These are phyloP conservation scores for Trachelus troglodyta DNA, from an alignment of 2,888 invertebrate genomes.

Conservation along the genomic window DNA sequence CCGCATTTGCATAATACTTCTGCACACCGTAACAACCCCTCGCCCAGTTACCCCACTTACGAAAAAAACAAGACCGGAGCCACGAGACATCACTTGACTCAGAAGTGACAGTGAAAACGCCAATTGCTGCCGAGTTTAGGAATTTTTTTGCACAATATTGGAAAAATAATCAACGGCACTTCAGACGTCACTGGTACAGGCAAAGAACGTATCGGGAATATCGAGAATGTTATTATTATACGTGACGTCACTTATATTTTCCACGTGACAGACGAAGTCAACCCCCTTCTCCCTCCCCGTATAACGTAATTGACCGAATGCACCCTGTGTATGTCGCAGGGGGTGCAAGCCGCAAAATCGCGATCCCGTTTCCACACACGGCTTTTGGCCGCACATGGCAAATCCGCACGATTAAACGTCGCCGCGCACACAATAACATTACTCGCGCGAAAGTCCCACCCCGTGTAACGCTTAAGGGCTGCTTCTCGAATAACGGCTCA, in stretches of 20 bases:
- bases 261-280: background rate
- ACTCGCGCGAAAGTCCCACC: constrained; percentile 13
- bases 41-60: constrained; percentile 5
- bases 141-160: background rate
- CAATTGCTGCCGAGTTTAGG: background rate
- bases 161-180: too few species aligned
- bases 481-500: constrained; percentile 56
- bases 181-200: too few species aligned
- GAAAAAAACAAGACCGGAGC: too few species aligned
- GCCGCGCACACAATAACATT: constrained; percentile 34
- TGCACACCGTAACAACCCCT: constrained; percentile 23
- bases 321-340: too few species aligned
- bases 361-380: too few species aligned
- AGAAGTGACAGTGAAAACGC: constrained; percentile 7
- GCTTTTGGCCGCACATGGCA: constrained; percentile 35
- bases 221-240: too few species aligned
- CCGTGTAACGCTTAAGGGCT: constrained; percentile 24
- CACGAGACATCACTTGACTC: background rate
- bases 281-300: background rate
- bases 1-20: constrained; percentile 31
- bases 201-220: too few species aligned
- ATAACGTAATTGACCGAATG: background rate
- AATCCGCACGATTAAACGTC: constrained; percentile 55
- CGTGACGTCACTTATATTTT: background rate
- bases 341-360: too few species aligned